These are phyloP conservation scores for Clivina fossor DNA, from an alignment of 2,888 invertebrate species.

Conservation along the genomic window DNA sequence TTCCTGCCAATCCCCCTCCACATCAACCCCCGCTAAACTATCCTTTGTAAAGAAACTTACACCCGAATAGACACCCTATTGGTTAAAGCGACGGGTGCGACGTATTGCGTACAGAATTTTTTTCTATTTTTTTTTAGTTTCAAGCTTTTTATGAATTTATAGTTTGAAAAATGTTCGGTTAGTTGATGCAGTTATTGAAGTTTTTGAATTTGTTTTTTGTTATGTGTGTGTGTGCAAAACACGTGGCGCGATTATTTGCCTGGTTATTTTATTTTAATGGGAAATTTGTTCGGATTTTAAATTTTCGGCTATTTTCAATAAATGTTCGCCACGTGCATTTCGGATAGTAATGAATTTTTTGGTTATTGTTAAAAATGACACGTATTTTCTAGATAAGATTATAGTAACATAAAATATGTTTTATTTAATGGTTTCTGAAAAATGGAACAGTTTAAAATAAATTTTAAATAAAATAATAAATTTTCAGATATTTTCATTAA, in stretches of 20 bases:
- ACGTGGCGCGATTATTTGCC: constrained; percentile 25
- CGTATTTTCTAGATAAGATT: too few species aligned
- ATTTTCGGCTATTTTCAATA: neutral
- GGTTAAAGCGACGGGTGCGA: neutral
- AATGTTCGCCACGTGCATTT: too few species aligned
- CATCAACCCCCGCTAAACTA: neutral
- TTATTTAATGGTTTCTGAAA: too few species aligned
- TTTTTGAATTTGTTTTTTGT: too few species aligned
- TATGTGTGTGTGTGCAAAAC: too few species aligned
- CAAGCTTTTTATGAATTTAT: constrained; percentile 29
- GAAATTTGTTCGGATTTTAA: constrained; percentile 6
- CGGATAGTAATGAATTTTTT: too few species aligned
- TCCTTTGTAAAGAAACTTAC: neutral
- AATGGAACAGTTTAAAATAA: too few species aligned
- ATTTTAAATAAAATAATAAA: too few species aligned
- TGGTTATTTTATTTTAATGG: constrained; percentile 30
- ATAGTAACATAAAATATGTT: too few species aligned
- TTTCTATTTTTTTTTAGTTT: constrained; percentile 2
- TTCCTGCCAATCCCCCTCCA: constrained; percentile 45
- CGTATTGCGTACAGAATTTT: neutral
- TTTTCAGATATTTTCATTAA: too few species aligned
- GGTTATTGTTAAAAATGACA: too few species aligned
- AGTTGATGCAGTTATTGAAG: neutral
- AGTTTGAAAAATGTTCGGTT: constrained; percentile 28
- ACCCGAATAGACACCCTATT: constrained; percentile 7